A percentile compares a stretch with the other conserved stretches of the same genome.
phyloP scores from a whole-genome alignment of 2,797 vertebrate genomes.

The Spatula versicolor region DNA sequence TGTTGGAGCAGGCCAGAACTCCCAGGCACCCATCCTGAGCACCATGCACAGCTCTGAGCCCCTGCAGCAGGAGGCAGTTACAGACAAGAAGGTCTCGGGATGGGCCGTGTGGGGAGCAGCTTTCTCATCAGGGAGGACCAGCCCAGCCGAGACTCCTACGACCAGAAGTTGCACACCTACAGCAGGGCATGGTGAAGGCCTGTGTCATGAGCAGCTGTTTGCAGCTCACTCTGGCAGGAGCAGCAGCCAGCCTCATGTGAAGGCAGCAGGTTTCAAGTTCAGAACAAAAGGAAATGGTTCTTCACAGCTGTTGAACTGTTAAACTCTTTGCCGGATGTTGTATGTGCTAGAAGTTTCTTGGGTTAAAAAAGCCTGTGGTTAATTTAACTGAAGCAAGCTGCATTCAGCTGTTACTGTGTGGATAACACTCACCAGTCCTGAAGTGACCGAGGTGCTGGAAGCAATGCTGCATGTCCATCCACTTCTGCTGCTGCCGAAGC shows the following conservation, averaged over 20 bases:
- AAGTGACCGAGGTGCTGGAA: background rate
- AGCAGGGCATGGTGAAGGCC: background rate
- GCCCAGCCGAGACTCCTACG: background rate
- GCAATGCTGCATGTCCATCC: background rate
- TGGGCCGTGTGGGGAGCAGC: background rate
- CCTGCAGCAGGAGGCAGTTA: accelerated
- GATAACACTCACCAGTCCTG: background rate
- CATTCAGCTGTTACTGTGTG: background rate
- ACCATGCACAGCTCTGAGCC: background rate
- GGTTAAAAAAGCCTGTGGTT: background rate
- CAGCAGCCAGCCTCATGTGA: background rate
- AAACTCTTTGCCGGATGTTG: background rate
- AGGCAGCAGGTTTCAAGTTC: background rate
- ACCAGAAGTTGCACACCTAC: background rate
- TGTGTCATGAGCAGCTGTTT: background rate
- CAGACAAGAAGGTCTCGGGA: background rate
- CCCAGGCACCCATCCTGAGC: too few relatives aligned
- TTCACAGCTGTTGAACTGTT: background rate
- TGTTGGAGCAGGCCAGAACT: accelerated
- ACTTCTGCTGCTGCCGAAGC: background rate
- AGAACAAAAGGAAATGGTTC: background rate
- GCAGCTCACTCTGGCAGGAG: background rate
- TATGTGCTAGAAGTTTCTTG: background rate
- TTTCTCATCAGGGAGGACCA: background rate
- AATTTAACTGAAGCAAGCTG: background rate